Base-by-base conservation (phyloP, 1,140 invertebrate species). In the Calycopis cecrops region DNA sequence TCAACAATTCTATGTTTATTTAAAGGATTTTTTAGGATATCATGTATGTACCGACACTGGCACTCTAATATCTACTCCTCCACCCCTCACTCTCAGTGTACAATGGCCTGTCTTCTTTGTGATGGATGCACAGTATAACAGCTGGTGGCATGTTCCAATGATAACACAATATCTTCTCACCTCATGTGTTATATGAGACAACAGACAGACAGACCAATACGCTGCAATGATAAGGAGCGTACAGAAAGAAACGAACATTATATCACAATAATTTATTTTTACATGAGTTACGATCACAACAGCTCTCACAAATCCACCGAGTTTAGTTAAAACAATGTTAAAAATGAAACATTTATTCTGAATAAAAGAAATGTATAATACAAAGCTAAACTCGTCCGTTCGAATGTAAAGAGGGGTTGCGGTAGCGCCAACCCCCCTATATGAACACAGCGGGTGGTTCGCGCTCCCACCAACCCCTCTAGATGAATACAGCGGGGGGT, bases 191-290 rank as follows among this genome's bases (percentile, higher is more conserved):
- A n/a, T n/a, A n/a, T n/a, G n/a, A n/a, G n/a, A n/a, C n/a, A n/a
- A n/a, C n/a, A n/a, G n/a, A n/a, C n/a, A n/a, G n/a, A n/a, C n/a
- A n/a, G n/a, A n/a, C n/a, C n/a, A n/a, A n/a, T n/a, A n/a, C 10
- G 18, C 9, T 14, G 18, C 10, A 16, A 12, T 9, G 14, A n/a
- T n/a, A n/a, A n/a, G n/a, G 1, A 8, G 1, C 1, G 9, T 44
- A 55, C 58, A 69, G 55, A 63, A 67, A 63, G 47, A 52, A 63
- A 61, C 52, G 18, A 55, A 21, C 34, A 66, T 74, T 85, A 67
- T 85, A 84, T 84, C 82, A 86, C 82, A 86, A 86, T 86, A 86
- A 86, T 86, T 86, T 86, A 84, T 85, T 86, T 86, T 84, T 81
- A 84, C 80, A 82, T 78, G 78, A 80, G 76, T 81, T 73, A 76